A percentile compares a stretch with the other conserved stretches of the same genome.
Evolutionary conservation across 2,888 invertebrate genomes (phyloP).

Genomic region (Perdita meconis): DNA sequence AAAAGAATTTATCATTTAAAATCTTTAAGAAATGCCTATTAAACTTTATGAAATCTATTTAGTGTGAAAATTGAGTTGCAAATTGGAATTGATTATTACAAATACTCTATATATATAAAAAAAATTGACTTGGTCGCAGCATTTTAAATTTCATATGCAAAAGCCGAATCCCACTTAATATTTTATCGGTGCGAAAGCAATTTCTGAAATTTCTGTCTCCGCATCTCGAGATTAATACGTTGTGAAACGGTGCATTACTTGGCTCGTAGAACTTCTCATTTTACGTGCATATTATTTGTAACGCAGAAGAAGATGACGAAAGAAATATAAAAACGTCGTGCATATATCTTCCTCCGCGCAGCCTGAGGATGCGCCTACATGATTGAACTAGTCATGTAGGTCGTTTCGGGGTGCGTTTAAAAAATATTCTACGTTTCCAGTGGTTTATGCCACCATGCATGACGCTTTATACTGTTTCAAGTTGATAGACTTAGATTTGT

Average conservation of each 20-base stretch:
- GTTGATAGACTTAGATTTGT: background rate
- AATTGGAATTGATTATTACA: too few species aligned
- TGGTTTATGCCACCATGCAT: slow-evolving; percentile 13
- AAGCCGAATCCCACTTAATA: too few species aligned
- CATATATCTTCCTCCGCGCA: too few species aligned
- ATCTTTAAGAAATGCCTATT: too few species aligned
- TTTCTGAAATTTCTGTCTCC: background rate
- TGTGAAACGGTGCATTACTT: slow-evolving; percentile 4
- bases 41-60: too few species aligned
- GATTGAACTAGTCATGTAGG: background rate
- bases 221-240: background rate
- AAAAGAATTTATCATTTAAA: too few species aligned
- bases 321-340: slow-evolving; percentile 6
- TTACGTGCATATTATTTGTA: background rate
- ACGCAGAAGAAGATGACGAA: background rate
- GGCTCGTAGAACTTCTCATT: slow-evolving; percentile 15
- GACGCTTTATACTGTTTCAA: background rate
- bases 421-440: background rate
- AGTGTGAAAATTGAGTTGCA: too few species aligned
- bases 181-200: too few species aligned
- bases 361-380: too few species aligned
- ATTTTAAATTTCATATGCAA: too few species aligned
- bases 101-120: too few species aligned
- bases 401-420: background rate
- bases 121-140: too few species aligned